Conservation (phyloP, 2,888 invertebrate species). For the Salticus scenicus region DNA sequence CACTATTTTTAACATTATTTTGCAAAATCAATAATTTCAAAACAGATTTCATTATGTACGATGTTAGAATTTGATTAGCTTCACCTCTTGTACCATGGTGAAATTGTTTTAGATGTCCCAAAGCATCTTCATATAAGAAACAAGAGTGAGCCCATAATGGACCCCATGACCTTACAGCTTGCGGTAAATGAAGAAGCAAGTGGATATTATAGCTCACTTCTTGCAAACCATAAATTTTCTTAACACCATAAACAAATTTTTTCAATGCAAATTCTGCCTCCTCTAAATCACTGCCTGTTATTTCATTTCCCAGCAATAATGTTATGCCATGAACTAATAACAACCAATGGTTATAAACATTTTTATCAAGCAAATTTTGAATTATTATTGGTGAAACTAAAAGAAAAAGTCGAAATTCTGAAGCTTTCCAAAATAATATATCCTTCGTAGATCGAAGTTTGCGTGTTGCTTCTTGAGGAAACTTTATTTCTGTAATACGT, state of each 20-base stretch:
- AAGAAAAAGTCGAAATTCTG: background rate
- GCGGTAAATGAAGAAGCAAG: slow-evolving; percentile 15
- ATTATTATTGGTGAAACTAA: background rate
- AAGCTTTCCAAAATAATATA: background rate
- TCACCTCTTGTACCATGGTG: background rate
- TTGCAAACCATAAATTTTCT: background rate
- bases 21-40: background rate
- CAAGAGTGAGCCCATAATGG: slow-evolving; percentile 23
- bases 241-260: background rate
- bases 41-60: background rate
- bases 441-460: background rate
- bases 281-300: background rate
- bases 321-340: background rate
- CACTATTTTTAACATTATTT: background rate
- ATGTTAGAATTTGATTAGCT: background rate
- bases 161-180: slow-evolving; percentile 23
- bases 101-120: slow-evolving; percentile 12
- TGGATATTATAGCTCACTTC: slow-evolving; percentile 23
- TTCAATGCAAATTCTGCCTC: background rate
- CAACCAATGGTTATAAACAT: background rate
- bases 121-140: slow-evolving; percentile 16
- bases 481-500: background rate
- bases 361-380: background rate
- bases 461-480: background rate
- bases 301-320: background rate